phyloP scores from a whole-genome alignment of 2,888 invertebrate genomes.

The Diarsia mendica region DNA sequence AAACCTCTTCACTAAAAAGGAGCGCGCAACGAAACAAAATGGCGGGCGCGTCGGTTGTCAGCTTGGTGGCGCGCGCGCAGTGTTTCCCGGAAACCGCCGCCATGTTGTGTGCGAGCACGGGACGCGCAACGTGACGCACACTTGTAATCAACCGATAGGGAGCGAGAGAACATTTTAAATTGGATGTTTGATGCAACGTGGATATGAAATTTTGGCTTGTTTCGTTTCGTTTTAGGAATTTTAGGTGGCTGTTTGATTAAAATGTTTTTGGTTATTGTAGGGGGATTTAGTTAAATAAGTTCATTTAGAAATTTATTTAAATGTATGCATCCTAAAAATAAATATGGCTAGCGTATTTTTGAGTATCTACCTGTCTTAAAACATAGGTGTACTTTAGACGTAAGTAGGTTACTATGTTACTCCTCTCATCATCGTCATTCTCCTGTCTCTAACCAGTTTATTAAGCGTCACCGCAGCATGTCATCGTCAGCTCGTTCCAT shows the following conservation, averaged over 20 bases:
- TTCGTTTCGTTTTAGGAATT: constrained; percentile 1
- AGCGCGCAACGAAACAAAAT: constrained; percentile 48
- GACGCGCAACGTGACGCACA: constrained; percentile 48
- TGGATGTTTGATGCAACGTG: constrained; percentile 16
- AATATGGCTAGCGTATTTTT: not conserved
- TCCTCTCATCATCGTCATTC: not conserved
- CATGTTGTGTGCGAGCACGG: constrained; percentile 66
- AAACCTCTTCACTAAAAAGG: constrained; percentile 31
- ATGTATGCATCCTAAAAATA: not conserved
- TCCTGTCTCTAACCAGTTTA: too few species aligned
- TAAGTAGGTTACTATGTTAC: not conserved
- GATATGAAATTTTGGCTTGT: not conserved
- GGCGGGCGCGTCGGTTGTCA: constrained; percentile 67
- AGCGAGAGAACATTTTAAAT: constrained; percentile 34
- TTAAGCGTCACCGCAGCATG: too few species aligned
- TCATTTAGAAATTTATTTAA: not conserved
- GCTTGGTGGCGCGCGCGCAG: constrained; percentile 63
- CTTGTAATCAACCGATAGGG: constrained; percentile 54
- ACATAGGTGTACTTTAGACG: not conserved
- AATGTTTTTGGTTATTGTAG: not conserved
- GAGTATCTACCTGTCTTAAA: not conserved
- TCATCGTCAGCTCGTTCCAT: not conserved
- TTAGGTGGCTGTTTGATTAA: not conserved
- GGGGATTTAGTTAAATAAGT: not conserved
- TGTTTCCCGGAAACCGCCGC: constrained; percentile 79